Evolutionary conservation across 2,113 vertebrate genomes (phyloP).

Genomic region (Scytalopus superciliaris): DNA sequence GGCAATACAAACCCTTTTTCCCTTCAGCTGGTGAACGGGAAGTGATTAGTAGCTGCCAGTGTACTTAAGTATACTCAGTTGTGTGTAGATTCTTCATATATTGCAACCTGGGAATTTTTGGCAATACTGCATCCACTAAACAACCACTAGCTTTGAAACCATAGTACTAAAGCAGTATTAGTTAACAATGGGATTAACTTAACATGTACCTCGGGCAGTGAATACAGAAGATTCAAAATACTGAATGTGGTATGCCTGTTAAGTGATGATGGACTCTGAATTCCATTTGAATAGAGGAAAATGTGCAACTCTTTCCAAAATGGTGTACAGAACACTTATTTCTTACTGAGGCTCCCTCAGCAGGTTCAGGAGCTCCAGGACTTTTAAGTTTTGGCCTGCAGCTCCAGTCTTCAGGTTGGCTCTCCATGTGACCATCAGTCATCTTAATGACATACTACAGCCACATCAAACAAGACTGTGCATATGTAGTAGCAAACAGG

Average conservation of each 20-base stretch:
- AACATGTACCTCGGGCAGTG: neutral
- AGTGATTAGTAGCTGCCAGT: neutral
- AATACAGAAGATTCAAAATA: neutral
- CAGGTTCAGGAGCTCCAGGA: neutral
- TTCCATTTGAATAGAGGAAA: neutral
- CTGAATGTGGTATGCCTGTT: neutral
- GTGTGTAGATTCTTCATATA: neutral
- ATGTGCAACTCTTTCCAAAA: neutral
- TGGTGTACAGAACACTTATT: neutral
- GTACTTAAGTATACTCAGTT: neutral
- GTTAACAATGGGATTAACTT: neutral
- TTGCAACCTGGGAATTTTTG: neutral
- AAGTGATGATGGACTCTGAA: neutral
- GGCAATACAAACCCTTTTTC: neutral
- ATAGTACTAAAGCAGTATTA: neutral
- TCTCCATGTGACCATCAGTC: neutral
- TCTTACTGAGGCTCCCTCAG: neutral
- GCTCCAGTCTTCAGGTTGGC: neutral
- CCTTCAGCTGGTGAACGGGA: neutral
- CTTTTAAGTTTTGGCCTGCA: neutral
- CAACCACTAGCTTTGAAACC: rapidly evolving
- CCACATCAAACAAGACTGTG: neutral
- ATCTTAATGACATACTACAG: neutral
- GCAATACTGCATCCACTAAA: neutral
- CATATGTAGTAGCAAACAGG: neutral